Base-by-base conservation (phyloP, 2,888 invertebrate species). In the Dexiosoma caninum region DNA sequence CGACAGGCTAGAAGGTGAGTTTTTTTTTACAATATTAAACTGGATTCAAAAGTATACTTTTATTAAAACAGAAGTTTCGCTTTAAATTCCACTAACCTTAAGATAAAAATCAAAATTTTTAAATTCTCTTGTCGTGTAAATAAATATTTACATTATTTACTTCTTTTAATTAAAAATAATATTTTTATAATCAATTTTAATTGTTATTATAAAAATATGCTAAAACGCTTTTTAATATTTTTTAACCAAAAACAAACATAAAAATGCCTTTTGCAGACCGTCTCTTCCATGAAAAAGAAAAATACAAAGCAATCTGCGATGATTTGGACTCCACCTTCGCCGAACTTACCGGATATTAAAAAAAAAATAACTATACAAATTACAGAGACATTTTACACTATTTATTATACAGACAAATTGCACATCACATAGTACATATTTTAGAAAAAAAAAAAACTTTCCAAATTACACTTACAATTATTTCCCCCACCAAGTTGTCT, bases 1-100 rank as follows among this genome's bases (percentile, higher is more conserved):
- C 92, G 99, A 99, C 95, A 97, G 99, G 95, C 97, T 99, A 92
- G 99, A 99, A 97, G 98, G 98, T 98, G 93, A 66, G 75, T 62
- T 64, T 55, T 6, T 27, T 40, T 9, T 16, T 49, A n/a, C n/a
- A 57, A 30, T n/a, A 30, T 30, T 23, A 1, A 53, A 53, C n/a
- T 12, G 19, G n/a, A 19, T 53, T 40, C 57, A 35, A 51, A 44
- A 35, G 37, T 51, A 46, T 30, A 35, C n/a, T 69, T 42, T 40
- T 16, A 21, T 35, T 42, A 32, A 46, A 70, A 59, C 37, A 66
- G 35, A 66, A 27, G 57, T 49, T 66, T 74, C n/a, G 79, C 82
- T 82, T 70, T 35, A 40, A 74, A 75, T 51, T 51, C 64, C 60
- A 81, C 81, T 81, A 78, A 78, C 74, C 44, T 44, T 60, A 40